Percentiles rank a stretch among this genome's conserved stretches.
Evolutionary conservation across 1,140 invertebrate species (phyloP).

Genomic region (Brachionus plicatilis): DNA sequence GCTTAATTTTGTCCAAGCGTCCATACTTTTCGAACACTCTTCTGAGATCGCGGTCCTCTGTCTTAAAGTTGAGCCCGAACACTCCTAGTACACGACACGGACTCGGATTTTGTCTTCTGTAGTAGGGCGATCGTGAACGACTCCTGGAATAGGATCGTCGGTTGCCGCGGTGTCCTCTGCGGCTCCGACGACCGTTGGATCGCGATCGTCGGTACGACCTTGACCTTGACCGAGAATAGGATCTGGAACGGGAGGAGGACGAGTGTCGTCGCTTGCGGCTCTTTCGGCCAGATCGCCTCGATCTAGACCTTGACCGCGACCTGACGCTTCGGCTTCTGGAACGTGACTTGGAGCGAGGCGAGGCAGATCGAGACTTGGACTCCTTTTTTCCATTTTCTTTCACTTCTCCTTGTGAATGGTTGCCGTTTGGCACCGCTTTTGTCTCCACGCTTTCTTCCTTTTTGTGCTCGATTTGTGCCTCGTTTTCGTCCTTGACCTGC

Average conservation of each 20-base stretch:
- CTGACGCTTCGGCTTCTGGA: neutral
- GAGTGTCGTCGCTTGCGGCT: neutral
- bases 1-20: constrained; percentile 81
- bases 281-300: neutral
- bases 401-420: neutral
- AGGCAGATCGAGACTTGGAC: neutral
- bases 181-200: neutral
- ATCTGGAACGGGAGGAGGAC: neutral
- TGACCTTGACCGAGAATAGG: neutral
- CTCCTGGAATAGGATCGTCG: neutral
- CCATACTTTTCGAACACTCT: constrained; percentile 89
- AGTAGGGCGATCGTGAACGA: neutral
- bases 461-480: neutral
- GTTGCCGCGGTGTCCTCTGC: neutral
- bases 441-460: neutral
- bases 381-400: neutral
- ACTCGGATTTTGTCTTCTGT: constrained; percentile 66
- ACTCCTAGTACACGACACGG: constrained; percentile 84
- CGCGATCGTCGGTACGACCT: neutral
- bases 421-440: neutral
- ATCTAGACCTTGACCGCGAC: neutral
- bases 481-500: neutral
- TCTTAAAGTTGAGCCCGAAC: constrained; percentile 86
- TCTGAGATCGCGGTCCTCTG: constrained; percentile 83
- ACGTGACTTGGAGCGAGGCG: neutral